Conservation (phyloP, 2,113 vertebrate species). For the Ploceus nigricollis region DNA sequence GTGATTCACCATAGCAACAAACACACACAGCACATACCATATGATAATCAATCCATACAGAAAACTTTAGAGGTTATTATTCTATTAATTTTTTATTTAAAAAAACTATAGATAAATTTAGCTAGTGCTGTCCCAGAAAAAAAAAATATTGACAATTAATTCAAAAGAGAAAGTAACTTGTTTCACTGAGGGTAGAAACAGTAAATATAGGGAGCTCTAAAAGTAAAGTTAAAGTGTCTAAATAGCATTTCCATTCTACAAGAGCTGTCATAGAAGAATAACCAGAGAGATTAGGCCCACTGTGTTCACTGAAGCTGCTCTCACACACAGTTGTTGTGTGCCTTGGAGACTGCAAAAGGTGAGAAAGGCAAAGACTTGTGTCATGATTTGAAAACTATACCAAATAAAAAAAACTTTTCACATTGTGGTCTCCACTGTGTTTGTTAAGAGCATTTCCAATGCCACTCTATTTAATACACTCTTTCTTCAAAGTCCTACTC, state of each 20-base stretch:
- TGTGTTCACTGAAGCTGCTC: background rate
- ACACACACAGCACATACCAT: background rate
- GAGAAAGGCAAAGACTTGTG: background rate
- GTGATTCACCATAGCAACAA: constrained; percentile 24
- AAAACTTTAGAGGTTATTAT: background rate
- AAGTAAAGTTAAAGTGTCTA: background rate
- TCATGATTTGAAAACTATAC: background rate
- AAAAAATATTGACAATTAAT: background rate
- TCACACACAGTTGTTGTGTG: background rate
- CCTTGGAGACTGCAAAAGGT: background rate
- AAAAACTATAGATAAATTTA: background rate
- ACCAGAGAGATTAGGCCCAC: background rate
- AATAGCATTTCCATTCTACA: background rate
- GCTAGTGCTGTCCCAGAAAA: background rate
- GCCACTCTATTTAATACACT: background rate
- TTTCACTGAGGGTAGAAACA: background rate
- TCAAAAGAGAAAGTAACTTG: background rate
- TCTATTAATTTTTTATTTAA: background rate
- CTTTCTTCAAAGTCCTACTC: background rate
- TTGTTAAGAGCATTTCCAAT: background rate
- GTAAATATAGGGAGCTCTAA: background rate
- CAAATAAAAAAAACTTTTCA: background rate
- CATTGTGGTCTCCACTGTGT: background rate
- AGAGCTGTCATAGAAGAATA: background rate
- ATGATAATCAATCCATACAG: background rate